phyloP scores from a whole-genome alignment of 2,113 vertebrate species.

The Orthochromis malagaraziensis region DNA sequence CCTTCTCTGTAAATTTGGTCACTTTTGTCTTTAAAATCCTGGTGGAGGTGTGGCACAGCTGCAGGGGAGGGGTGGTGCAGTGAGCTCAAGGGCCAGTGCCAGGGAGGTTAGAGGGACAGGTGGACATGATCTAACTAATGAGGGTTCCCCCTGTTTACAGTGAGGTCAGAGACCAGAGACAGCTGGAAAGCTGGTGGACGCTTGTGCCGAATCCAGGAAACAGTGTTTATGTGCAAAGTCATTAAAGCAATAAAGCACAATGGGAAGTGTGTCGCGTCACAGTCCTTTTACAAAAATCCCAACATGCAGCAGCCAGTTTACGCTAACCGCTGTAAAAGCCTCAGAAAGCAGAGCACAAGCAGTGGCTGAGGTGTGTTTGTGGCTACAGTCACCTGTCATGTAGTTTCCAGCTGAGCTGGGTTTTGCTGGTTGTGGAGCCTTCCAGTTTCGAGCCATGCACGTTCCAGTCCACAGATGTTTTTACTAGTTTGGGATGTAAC shows the following conservation, averaged over 20 bases:
- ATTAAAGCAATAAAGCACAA: not conserved
- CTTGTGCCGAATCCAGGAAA: rapidly evolving
- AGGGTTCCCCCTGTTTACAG: not conserved
- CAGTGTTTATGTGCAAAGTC: not conserved
- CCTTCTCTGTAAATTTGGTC: not conserved
- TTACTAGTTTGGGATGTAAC: not conserved
- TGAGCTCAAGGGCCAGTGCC: not conserved
- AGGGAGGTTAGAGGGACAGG: not conserved
- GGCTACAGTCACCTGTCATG: not conserved
- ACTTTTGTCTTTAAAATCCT: not conserved
- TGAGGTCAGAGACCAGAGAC: not conserved
- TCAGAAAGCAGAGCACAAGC: not conserved
- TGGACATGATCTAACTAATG: not conserved
- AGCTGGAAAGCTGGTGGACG: not conserved
- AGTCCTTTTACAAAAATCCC: not conserved
- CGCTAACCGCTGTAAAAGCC: rapidly evolving
- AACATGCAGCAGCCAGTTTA: not conserved
- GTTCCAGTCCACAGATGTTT: not conserved
- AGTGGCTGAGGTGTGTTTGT: rapidly evolving
- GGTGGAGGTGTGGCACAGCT: not conserved
- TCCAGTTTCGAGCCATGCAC: not conserved
- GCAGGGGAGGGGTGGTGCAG: rapidly evolving
- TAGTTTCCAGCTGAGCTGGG: not conserved
- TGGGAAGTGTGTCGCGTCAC: not conserved
- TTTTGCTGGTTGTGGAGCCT: rapidly evolving